Percentiles rank a stretch among this genome's conserved stretches.
phyloP scores from a whole-genome alignment of 2,888 invertebrate species.

The Ichneumoninae sp. region DNA sequence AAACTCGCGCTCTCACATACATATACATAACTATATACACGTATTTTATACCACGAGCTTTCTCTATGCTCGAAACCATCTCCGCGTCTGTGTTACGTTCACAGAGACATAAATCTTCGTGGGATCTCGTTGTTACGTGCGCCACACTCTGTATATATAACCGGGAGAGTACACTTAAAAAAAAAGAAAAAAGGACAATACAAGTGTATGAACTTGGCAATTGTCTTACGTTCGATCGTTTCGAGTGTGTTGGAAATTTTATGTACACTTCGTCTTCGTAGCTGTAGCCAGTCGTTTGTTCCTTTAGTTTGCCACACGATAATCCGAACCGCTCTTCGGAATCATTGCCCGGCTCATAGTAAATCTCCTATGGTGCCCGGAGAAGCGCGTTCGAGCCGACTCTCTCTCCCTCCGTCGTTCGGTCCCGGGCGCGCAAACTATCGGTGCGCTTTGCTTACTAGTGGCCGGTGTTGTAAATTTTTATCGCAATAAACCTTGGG shows the following conservation, averaged over 20 bases:
- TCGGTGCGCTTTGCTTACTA: slow-evolving; percentile 77
- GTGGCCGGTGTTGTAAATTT: slow-evolving; percentile 72
- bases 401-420: slow-evolving; percentile 6
- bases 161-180: slow-evolving; percentile 28
- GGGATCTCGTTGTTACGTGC: slow-evolving; percentile 65
- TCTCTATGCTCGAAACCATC: slow-evolving; percentile 56
- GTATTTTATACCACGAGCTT: slow-evolving; percentile 46
- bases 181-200: slow-evolving; percentile 43
- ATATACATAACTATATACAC: slow-evolving; percentile 37
- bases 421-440: neutral
- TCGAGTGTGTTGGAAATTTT: slow-evolving; percentile 57
- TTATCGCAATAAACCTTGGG: slow-evolving; percentile 43
- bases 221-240: slow-evolving; percentile 54
- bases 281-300: slow-evolving; percentile 65
- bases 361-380: slow-evolving; percentile 50
- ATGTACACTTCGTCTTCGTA: slow-evolving; percentile 65
- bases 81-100: slow-evolving; percentile 50
- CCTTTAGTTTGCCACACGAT: slow-evolving; percentile 63
- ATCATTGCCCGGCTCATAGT: slow-evolving; percentile 51
- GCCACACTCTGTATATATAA: slow-evolving; percentile 47
- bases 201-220: slow-evolving; percentile 42
- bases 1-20: slow-evolving; percentile 19
- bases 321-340: slow-evolving; percentile 53
- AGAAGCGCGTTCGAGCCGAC: slow-evolving; percentile 7
- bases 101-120: slow-evolving; percentile 65